Evolutionary conservation across 2,797 vertebrate genomes (phyloP).

Genomic region (Ibycter americanus): DNA sequence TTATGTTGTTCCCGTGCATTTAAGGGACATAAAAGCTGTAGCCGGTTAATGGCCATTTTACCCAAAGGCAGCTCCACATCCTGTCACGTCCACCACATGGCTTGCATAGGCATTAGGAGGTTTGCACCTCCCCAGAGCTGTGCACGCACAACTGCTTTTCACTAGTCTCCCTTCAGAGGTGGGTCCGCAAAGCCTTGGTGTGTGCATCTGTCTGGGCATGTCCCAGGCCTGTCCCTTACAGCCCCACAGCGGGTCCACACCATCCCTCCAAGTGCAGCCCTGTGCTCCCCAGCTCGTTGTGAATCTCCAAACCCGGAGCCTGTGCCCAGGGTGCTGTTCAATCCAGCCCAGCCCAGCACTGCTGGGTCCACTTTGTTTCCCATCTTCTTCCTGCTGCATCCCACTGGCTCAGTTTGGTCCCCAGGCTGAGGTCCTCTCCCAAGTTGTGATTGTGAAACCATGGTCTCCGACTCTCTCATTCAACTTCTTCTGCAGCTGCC

Average conservation of each 20-base stretch:
- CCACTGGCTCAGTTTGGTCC: background rate
- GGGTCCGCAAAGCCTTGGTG: background rate
- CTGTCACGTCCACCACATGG: background rate
- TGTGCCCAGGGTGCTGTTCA: background rate
- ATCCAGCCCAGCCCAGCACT: background rate
- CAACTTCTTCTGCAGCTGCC: background rate
- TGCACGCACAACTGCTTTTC: too few relatives aligned
- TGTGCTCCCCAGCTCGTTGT: background rate
- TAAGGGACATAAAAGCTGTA: accelerated
- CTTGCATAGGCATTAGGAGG: background rate
- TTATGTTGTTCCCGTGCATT: background rate
- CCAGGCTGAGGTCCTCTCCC: background rate
- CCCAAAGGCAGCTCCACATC: background rate
- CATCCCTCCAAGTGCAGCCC: background rate
- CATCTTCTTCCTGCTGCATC: background rate
- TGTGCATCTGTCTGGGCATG: background rate
- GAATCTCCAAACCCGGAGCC: background rate
- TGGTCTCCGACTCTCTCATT: background rate
- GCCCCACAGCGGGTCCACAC: accelerated
- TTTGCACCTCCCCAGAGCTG: background rate
- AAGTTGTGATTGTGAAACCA: background rate
- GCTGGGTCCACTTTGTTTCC: background rate
- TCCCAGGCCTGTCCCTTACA: background rate
- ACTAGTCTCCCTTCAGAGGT: background rate
- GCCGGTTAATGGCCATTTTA: background rate